These are phyloP conservation scores for Ligdia adustata DNA, from an alignment of 2,888 invertebrate genomes.

Conservation along the genomic window DNA sequence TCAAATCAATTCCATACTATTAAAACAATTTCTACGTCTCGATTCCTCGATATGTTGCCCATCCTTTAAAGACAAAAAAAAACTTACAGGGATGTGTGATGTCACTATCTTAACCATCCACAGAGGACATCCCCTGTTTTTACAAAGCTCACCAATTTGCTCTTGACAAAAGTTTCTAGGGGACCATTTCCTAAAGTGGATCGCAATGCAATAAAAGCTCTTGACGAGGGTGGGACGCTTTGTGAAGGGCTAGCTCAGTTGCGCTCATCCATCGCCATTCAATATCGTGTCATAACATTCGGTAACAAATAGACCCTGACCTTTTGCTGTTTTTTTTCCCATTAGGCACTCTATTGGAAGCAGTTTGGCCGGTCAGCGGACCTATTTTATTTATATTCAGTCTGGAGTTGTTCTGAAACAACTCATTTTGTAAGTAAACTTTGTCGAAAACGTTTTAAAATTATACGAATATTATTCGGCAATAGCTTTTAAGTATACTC, in stretches of 20 bases:
- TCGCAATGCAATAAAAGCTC: constrained; percentile 32
- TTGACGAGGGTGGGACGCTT: constrained; percentile 35
- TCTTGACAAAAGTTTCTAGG: constrained; percentile 19
- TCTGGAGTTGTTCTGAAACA: background rate
- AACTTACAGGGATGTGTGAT: too few species aligned
- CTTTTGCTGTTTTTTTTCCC: constrained; percentile 28
- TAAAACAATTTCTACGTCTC: too few species aligned
- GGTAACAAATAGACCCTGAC: constrained; percentile 30
- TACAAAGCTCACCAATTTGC: constrained; percentile 25
- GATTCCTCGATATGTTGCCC: too few species aligned
- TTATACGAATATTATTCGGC: too few species aligned
- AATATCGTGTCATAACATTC: constrained; percentile 35
- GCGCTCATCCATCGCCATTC: constrained; percentile 33
- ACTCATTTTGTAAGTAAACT: too few species aligned
- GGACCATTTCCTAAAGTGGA: constrained; percentile 28
- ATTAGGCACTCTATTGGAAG: constrained; percentile 18
- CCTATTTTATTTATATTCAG: constrained; percentile 1
- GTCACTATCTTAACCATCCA: constrained; percentile 11
- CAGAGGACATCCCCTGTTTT: constrained; percentile 18
- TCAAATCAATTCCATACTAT: too few species aligned
- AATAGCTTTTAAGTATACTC: too few species aligned
- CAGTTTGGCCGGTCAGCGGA: constrained; percentile 3
- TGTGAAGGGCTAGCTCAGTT: constrained; percentile 22
- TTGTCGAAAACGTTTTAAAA: too few species aligned
- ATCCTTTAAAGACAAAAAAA: too few species aligned